Percentiles rank a stretch among this genome's conserved stretches.
phyloP scores from a whole-genome alignment of 1,140 invertebrate species.

The Orchesella cincta region DNA sequence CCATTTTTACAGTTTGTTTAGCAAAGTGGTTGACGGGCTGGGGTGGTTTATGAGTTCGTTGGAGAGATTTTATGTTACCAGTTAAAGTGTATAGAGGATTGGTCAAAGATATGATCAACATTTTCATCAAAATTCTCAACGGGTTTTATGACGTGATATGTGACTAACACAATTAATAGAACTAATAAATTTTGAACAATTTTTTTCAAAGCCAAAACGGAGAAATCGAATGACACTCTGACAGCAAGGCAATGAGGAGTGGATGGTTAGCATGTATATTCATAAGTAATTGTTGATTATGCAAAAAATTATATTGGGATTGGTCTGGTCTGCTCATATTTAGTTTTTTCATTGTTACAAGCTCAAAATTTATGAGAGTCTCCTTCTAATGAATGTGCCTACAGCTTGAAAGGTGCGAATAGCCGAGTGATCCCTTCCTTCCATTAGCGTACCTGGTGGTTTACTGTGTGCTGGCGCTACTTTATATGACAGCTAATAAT shows the following conservation, averaged over 20 bases:
- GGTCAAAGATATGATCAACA: no score
- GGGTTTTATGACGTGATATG: slow-evolving; percentile 12
- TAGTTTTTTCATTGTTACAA: no score
- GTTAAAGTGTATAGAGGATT: no score
- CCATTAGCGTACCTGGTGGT: background rate
- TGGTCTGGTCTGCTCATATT: background rate
- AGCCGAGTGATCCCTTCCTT: background rate
- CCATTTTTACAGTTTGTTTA: no score
- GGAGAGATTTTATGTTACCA: background rate
- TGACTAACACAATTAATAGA: slow-evolving; percentile 13
- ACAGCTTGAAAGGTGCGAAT: slow-evolving; percentile 7
- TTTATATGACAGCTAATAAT: slow-evolving; percentile 5
- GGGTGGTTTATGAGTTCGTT: background rate
- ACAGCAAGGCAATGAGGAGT: background rate
- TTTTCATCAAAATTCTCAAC: slow-evolving; percentile 21
- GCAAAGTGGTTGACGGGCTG: background rate
- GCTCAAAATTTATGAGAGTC: background rate
- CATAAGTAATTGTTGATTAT: background rate
- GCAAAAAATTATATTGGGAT: no score
- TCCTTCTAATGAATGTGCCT: background rate
- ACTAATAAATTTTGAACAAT: slow-evolving; percentile 5
- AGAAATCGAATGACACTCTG: background rate
- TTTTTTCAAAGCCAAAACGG: background rate
- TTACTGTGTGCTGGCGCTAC: background rate
- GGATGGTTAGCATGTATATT: background rate